These are phyloP conservation scores for Melolontha melolontha DNA, from an alignment of 2,888 invertebrate species.

Conservation along the genomic window DNA sequence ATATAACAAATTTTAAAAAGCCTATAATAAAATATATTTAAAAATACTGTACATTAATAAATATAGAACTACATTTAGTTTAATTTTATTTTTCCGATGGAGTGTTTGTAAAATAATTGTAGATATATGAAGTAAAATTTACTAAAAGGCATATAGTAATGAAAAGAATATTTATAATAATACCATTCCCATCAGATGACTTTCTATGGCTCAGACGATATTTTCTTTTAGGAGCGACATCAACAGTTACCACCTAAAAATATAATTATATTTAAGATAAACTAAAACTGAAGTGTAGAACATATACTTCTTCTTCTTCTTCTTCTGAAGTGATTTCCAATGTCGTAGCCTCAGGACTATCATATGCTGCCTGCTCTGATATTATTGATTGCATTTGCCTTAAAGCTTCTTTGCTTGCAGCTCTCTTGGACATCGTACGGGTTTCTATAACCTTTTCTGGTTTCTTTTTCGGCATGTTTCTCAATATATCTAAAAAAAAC, in stretches of 20 bases:
- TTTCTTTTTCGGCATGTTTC: slow-evolving; percentile 56
- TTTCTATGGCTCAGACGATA: slow-evolving; percentile 61
- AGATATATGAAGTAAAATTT: background rate
- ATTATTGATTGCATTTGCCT: slow-evolving; percentile 61
- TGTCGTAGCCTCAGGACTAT: slow-evolving; percentile 62
- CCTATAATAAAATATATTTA: too few species aligned
- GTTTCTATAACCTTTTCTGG: slow-evolving; percentile 43
- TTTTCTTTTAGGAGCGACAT: slow-evolving; percentile 60
- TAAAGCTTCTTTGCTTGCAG: slow-evolving; percentile 63
- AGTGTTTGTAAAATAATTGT: background rate
- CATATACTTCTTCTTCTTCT: slow-evolving; percentile 53
- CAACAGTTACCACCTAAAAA: slow-evolving; percentile 55
- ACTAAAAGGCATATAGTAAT: background rate
- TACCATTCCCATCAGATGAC: slow-evolving; percentile 61
- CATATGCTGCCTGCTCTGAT: slow-evolving; percentile 61
- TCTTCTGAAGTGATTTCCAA: slow-evolving; percentile 65
- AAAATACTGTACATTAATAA: too few species aligned
- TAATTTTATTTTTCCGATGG: too few species aligned
- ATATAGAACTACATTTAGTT: too few species aligned
- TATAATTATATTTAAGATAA: slow-evolving; percentile 5
- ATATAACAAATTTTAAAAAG: too few species aligned
- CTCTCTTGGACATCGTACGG: slow-evolving; percentile 56
- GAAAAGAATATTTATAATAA: slow-evolving; percentile 12
- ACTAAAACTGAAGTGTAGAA: slow-evolving; percentile 17
- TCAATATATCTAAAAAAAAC: slow-evolving; percentile 16